Evolutionary conservation across 1,140 invertebrate genomes (phyloP), one percentile per base, ranked within the genome.

Genomic region (Proales similis): DNA sequence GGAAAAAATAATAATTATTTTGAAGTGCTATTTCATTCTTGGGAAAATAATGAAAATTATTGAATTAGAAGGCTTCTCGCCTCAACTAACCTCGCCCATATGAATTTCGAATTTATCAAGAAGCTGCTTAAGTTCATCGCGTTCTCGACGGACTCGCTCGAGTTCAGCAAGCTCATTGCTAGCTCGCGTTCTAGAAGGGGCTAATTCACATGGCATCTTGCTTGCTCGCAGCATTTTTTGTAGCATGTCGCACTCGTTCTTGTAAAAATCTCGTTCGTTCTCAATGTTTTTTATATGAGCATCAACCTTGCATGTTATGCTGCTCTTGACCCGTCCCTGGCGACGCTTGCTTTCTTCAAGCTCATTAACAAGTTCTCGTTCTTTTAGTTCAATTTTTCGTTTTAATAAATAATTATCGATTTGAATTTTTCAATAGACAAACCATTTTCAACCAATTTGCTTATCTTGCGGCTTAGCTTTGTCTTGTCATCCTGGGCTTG

Each of bases 51-150:
- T 19, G n/a, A 33, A 49, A 30, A 30, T 24, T 11, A 32, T 12
- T 3, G 11, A 4, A n/a, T 49, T n/a, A 30, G 11, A 3, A 46
- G 20, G 4, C 46, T n/a, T 11, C 2, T 36, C 12, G n/a, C 14
- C 48, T 14, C 48, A 51, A 14, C 17, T 24, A 63, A 74, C 74
- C 71, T 76, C 74, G 22, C 68, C 68, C 70, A 77, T 73, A 51
- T 75, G 75, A 14, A 70, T 64, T 64, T 77, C 74, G 70, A 76
- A 75, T 64, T 76, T 75, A 63, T 76, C 73, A 17, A 77, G 65
- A 30, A 76, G 63, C 12, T 63, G 66, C 63, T 72, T 70, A 51
- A 77, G 67, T 48, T 77, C 73, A 68, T 77, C 74, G 65, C 74
- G 68, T 48, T 77, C 75, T 39, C 68, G 48, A 5, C 67, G 69